phyloP scores from a whole-genome alignment of 2,797 vertebrate species.

The Crenuchus spilurus region DNA sequence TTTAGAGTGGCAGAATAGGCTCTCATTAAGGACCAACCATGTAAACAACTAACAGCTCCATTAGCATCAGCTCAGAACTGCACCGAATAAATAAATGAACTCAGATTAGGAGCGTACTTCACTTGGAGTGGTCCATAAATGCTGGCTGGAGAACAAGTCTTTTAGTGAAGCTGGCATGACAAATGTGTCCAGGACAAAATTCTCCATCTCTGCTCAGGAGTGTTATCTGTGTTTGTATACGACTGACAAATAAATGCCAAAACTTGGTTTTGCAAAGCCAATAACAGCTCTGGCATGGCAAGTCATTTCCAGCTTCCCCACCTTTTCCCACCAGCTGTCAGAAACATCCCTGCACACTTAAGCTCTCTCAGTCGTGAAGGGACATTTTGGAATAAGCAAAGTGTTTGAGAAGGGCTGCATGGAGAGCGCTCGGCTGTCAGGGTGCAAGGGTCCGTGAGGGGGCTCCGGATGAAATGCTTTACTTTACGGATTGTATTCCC shows the following conservation, averaged over 20 bases:
- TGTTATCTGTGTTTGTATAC: slow-evolving; percentile 32
- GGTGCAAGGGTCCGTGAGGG: slow-evolving; percentile 24
- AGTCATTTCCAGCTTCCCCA: slow-evolving; percentile 8
- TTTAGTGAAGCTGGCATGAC: not conserved
- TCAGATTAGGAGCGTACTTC: not conserved
- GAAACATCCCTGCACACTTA: slow-evolving; percentile 19
- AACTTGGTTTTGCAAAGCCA: slow-evolving; percentile 28
- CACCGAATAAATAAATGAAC: not conserved
- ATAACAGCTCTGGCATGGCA: slow-evolving; percentile 17
- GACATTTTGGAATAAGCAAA: slow-evolving; percentile 24
- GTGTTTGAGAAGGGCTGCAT: slow-evolving; percentile 24
- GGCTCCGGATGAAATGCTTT: slow-evolving; percentile 40
- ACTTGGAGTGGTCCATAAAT: not conserved
- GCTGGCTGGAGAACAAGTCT: not conserved
- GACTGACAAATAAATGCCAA: slow-evolving; percentile 33
- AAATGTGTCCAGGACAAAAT: slow-evolving; percentile 18
- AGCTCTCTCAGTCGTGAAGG: slow-evolving; percentile 41
- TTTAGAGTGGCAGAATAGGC: not conserved
- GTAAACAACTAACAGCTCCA: not conserved
- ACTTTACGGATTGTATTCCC: slow-evolving; percentile 37
- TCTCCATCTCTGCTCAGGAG: slow-evolving; percentile 29
- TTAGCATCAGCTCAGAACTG: not conserved
- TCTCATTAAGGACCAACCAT: not conserved
- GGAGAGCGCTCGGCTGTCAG: slow-evolving; percentile 36
- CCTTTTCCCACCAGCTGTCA: slow-evolving; percentile 32